Base-by-base conservation (phyloP, 2,797 vertebrate genomes). In the Antennarius maculatus region DNA sequence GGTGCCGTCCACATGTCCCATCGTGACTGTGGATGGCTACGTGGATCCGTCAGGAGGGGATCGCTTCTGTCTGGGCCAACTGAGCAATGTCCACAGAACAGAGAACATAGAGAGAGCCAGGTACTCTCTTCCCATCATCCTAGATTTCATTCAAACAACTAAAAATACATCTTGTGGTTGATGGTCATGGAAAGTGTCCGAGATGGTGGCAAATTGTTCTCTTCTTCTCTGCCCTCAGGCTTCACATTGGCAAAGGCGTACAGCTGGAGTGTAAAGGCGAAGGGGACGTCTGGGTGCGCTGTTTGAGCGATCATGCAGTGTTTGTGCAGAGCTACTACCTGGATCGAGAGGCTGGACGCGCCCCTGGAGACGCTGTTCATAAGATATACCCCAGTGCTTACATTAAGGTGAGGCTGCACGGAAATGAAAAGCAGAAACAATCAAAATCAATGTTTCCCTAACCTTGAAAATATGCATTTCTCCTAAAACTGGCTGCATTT, bases 251-350 rank as follows among this genome's bases (percentile, higher is more conserved):
- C 34, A 99, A 99, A 87, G 97, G 97, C 0, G 96, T 98, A 52
- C 97, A 99, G 91, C 74, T 99, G 89, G 97, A 98, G 86, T 98
- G 96, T 81, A 97, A 97, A 86, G 97, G 97, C 0, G 97, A 99
- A 92, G 97, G 97, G 0, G 97, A 99, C 0, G 97, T 99, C 7
- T 99, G 97, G 97, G 97, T 98, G 39, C 91, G 96, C 54, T 99
- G 97, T 88, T 90, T 99, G 70, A 98, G 97, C 0, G 97, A 99
- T 80, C 97, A 99, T 0, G 97, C 97, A 0, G 97, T 99, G 63
- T 99, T 99, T 34, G 97, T 99, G 6, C 97, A 99, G 93, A 99
- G 97, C 81, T 98, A 98, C 81, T 98, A 99, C 89, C 85, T 99
- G 77, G 97, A 99, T 71, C 91, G 97, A 60, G 97, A 99, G 86